Evolutionary conservation across 1,140 invertebrate species (phyloP).

Genomic region (Lamellibrachia luymesi): DNA sequence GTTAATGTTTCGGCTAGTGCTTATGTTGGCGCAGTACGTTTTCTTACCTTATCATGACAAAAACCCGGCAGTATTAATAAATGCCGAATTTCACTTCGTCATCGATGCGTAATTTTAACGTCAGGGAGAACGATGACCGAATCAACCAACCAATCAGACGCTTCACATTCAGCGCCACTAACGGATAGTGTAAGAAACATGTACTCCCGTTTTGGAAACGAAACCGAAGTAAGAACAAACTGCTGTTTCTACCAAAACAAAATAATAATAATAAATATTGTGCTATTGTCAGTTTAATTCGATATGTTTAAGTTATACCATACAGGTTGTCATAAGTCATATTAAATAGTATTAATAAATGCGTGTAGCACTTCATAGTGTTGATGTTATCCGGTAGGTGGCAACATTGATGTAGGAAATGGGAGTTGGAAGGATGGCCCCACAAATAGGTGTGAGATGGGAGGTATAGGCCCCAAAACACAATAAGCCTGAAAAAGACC

Average conservation of each 20-base stretch:
- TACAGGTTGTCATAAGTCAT: background rate
- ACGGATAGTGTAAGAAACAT: background rate
- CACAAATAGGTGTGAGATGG: no score
- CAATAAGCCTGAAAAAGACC: no score
- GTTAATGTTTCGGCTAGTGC: background rate
- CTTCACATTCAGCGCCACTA: background rate
- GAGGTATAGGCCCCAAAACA: no score
- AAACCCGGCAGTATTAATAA: background rate
- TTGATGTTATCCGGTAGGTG: background rate
- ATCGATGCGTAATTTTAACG: conserved; percentile 5
- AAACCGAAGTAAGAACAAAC: background rate
- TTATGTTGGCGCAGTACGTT: background rate
- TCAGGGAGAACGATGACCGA: background rate
- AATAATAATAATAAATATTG: background rate
- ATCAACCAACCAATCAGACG: background rate
- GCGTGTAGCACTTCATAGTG: background rate
- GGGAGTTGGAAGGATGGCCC: no score
- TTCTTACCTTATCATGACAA: background rate
- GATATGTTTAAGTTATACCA: background rate
- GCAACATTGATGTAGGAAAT: background rate
- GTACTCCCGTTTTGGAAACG: background rate
- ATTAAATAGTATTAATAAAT: background rate
- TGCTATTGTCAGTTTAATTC: background rate
- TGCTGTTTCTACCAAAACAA: background rate
- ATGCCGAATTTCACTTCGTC: background rate